Conservation (phyloP, 2,113 vertebrate species). For the Triplophysa dalaica region DNA sequence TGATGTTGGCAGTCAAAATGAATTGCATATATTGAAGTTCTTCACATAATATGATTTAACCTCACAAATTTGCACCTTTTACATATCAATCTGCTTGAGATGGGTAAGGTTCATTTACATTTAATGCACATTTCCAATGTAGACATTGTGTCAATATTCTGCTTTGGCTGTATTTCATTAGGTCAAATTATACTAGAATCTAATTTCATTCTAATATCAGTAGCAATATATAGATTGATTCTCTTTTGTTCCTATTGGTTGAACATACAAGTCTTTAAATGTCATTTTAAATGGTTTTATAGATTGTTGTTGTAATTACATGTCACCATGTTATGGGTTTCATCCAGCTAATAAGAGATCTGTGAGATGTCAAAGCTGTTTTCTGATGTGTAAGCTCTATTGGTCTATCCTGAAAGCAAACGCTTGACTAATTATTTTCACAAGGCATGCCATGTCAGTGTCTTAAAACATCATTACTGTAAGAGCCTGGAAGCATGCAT, state of each 20-base stretch:
- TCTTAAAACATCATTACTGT: not conserved
- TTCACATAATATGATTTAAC: not conserved
- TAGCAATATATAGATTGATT: conserved; percentile 1
- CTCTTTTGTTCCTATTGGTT: conserved; percentile 16
- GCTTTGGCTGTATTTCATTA: conserved; percentile 82
- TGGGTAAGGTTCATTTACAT: not conserved
- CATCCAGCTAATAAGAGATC: not conserved
- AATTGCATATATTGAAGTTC: not conserved
- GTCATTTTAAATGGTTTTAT: not conserved
- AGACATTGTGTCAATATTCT: conserved; percentile 80
- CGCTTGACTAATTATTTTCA: conserved; percentile 14
- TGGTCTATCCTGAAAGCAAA: conserved; percentile 23
- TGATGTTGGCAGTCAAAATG: conserved; percentile 77
- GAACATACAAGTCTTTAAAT: not conserved
- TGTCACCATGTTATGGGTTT: conserved; percentile 19
- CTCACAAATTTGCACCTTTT: too few relatives aligned
- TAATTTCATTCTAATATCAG: too few relatives aligned
- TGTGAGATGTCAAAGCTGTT: conserved; percentile 2
- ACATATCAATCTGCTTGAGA: not conserved
- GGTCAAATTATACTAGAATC: conserved; percentile 71
- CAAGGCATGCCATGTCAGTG: not conserved
- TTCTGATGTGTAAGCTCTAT: conserved; percentile 13
- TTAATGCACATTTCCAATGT: conserved; percentile 84
- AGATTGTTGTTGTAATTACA: not conserved
- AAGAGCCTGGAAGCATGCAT: conserved; percentile 1